Evolutionary conservation across 2,113 vertebrate genomes (phyloP).

Genomic region (Pollimyrus isidori): DNA sequence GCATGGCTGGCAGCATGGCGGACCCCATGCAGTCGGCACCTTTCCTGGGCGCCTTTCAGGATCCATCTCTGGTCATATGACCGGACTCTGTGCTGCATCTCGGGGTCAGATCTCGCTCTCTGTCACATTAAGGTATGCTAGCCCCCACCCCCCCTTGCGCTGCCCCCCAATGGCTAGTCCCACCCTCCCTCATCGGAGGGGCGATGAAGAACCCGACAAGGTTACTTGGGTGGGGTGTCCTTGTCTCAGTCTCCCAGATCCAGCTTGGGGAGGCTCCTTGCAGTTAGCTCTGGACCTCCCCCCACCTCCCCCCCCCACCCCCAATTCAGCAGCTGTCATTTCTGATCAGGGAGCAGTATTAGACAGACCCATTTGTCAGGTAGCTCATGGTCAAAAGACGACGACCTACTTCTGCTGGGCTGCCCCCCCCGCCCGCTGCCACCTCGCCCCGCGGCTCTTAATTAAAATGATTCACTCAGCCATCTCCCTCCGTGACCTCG

Average conservation of each 20-base stretch:
- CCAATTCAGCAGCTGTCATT: neutral
- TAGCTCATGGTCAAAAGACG: conserved; percentile 10
- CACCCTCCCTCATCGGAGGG: neutral
- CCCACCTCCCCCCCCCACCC: neutral
- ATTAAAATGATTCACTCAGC: conserved; percentile 17
- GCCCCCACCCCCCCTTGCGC: neutral
- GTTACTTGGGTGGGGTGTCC: neutral
- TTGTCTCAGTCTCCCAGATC: neutral
- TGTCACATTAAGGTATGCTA: neutral
- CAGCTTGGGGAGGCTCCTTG: neutral
- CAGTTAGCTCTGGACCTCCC: neutral
- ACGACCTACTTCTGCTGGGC: conserved; percentile 12
- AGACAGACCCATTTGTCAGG: conserved; percentile 23
- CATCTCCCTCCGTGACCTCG: neutral
- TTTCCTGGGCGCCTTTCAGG: neutral
- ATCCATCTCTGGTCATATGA: neutral
- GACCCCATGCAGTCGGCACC: neutral
- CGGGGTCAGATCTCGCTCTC: neutral
- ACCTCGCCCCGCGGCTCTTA: neutral
- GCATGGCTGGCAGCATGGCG: neutral
- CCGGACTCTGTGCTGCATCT: neutral
- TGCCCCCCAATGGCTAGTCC: neutral
- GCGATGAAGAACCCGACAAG: neutral
- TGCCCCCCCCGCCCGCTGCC: neutral
- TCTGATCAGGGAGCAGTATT: conserved; percentile 17